Base-by-base conservation (phyloP, 2,888 invertebrate genomes). In the Cordilura impudica region DNA sequence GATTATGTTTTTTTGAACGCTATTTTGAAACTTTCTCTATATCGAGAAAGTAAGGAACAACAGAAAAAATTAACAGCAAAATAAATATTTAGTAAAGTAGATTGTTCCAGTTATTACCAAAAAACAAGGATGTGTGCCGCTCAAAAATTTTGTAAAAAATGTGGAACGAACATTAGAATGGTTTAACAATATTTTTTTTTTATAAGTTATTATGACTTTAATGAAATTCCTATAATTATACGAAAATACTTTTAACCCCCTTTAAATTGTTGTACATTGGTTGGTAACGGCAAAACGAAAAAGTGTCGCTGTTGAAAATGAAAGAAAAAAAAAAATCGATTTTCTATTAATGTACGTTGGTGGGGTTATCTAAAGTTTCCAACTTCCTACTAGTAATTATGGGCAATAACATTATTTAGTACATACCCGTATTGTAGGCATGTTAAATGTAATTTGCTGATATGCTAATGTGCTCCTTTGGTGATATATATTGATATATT, bases 341-440 rank as follows among this genome's bases (percentile, higher is more conserved):
- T 74, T 60, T 74, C 65, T 66, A 74, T 58, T 74, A 66, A 49
- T 54, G 35, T 58, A 51, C 21, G 23, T 19, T 51, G 16, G 53
- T 56, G 53, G 19, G 51, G 19, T 29, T 58, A 60, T 14, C 21
- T 60, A 60, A 66, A 65, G 58, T 73, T 51, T 66, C 47, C 21
- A 66, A 74, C 67, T 74, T 74, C 67, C 61, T 54, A 58, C 51
- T 67, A 61, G 60, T 74, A 74, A 67, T 67, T 53, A 61, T 67
- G 61, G 45, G 35, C 35, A 39, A 39, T 2, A 39, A 39, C 35
- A 39, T 39, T 39, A 39, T 39, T n/a, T 39, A 2, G n/a, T 39
- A 31, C 31, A 31, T 12, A n/a, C 1, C n/a, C 35, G n/a, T 39
- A n/a, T n/a, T 39, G 35, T 35, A 49, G 18, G 16, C 23, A 23